A percentile compares a stretch with the other conserved stretches of the same genome.
These are phyloP conservation scores for Hetaerina titia DNA, from an alignment of 2,888 invertebrate species.

Conservation along the genomic window DNA sequence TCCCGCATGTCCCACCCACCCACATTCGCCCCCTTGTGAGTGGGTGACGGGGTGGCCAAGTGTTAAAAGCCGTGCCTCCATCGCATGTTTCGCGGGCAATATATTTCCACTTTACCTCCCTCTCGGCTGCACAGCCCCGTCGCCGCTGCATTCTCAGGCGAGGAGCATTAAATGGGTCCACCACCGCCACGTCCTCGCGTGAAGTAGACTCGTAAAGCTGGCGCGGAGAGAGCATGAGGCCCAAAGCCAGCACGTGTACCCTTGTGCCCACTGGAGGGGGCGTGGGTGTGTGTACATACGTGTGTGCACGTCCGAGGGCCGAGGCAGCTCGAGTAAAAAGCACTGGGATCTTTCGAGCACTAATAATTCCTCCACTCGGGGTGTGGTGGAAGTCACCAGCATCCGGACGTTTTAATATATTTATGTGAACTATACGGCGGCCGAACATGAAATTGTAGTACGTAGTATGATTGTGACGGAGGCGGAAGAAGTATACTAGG, in stretches of 20 bases:
- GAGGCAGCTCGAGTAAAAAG: neutral
- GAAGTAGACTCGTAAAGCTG: conserved; percentile 27
- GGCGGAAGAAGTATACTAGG: neutral
- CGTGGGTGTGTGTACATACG: neutral
- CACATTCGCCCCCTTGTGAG: neutral
- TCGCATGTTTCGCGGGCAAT: conserved; percentile 16
- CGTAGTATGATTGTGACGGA: neutral
- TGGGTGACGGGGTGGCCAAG: conserved; percentile 1
- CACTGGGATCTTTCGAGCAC: neutral
- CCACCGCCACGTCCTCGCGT: neutral
- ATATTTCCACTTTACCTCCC: conserved; percentile 1
- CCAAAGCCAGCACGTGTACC: conserved; percentile 7
- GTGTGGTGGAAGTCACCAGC: neutral
- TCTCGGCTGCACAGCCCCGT: neutral
- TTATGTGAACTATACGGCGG: no score
- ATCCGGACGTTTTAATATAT: no score
- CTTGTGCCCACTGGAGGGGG: neutral
- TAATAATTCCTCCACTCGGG: neutral
- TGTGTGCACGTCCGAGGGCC: neutral
- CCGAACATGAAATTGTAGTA: no score
- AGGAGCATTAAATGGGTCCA: neutral
- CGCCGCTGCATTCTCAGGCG: conserved; percentile 10
- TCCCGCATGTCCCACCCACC: no score
- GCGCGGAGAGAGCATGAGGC: neutral
- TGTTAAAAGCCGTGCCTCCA: conserved; percentile 11